Conservation (phyloP, 2,113 vertebrate species). For the Pangasianodon gigas region DNA sequence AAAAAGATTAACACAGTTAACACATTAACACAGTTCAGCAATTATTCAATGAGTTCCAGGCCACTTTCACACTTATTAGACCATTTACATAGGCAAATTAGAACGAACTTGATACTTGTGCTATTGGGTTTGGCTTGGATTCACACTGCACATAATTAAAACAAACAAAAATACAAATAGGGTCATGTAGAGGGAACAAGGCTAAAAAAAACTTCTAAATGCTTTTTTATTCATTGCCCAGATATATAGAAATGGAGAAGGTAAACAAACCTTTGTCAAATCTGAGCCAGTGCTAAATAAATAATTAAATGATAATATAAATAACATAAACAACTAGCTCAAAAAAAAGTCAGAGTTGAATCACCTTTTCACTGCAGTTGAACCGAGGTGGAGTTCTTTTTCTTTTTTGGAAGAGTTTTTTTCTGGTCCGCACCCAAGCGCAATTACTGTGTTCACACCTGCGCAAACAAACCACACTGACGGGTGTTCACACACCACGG, state of each 20-base stretch:
- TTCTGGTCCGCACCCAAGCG: background rate
- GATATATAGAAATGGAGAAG: background rate
- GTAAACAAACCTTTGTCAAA: background rate
- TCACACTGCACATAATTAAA: background rate
- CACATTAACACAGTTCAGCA: background rate
- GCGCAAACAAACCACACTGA: background rate
- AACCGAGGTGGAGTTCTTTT: background rate
- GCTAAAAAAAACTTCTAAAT: background rate
- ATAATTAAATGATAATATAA: background rate
- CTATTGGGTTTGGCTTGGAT: background rate
- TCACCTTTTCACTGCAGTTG: background rate
- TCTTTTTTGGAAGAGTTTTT: background rate
- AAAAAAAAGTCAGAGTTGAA: background rate
- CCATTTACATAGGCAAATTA: background rate
- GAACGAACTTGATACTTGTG: background rate
- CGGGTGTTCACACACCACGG: background rate
- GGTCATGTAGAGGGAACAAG: background rate
- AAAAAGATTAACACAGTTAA: background rate
- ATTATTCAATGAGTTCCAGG: background rate
- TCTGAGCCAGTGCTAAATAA: background rate
- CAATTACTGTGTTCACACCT: conserved; percentile 9
- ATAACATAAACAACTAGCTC: background rate
- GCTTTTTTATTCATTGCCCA: background rate
- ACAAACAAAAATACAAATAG: background rate
- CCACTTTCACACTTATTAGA: background rate